phyloP scores from a whole-genome alignment of 1,140 invertebrate genomes.

The Hyles euphorbiae region DNA sequence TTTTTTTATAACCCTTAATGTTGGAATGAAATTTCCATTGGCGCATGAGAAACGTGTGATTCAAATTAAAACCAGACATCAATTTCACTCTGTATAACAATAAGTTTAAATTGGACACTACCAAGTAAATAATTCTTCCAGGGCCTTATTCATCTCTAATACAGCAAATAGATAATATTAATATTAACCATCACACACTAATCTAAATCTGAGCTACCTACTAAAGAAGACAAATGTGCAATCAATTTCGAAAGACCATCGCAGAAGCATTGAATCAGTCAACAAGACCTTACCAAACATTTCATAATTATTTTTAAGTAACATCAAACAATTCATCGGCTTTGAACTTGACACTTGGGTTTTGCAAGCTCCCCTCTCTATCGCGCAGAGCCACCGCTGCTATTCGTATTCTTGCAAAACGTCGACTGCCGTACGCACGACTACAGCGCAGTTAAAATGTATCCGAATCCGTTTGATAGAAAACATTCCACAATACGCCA shows the following conservation, averaged over 20 bases:
- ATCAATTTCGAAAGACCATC: conserved; percentile 1
- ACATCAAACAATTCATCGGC: conserved; percentile 7
- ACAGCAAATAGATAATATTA: too few relatives aligned
- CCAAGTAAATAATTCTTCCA: too few relatives aligned
- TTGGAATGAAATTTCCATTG: too few relatives aligned
- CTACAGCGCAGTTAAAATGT: conserved; percentile 72
- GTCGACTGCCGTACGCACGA: conserved; percentile 25
- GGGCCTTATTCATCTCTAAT: too few relatives aligned
- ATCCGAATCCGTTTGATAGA: conserved; percentile 83
- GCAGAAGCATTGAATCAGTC: conserved; percentile 9
- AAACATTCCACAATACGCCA: conserved; percentile 84
- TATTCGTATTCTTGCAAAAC: conserved; percentile 11
- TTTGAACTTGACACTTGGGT: conserved; percentile 52
- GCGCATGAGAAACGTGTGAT: too few relatives aligned
- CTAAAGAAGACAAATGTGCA: not conserved
- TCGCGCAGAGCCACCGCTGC: conserved; percentile 3
- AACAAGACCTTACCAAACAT: conserved; percentile 14
- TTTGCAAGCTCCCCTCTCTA: conserved; percentile 34
- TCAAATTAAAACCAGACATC: too few relatives aligned
- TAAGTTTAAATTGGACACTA: too few relatives aligned
- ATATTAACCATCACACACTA: too few relatives aligned
- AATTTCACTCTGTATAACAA: too few relatives aligned
- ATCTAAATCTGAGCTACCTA: too few relatives aligned
- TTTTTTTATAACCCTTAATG: too few relatives aligned
- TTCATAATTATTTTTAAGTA: conserved; percentile 12